Base-by-base conservation (phyloP, 2,888 invertebrate genomes). In the Neocrepidodera transversa region DNA sequence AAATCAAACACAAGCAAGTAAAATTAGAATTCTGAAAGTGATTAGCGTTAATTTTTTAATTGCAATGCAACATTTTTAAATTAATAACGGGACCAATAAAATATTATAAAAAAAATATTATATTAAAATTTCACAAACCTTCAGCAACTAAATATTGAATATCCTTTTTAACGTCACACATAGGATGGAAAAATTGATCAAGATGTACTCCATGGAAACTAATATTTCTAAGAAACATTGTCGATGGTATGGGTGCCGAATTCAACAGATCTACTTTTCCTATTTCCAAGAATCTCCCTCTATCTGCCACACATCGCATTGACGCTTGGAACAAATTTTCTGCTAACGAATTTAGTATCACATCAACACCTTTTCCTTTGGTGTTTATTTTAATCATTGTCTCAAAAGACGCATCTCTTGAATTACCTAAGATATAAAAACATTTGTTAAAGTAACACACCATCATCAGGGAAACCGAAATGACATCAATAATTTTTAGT, bases 311-410 rank as follows among this genome's bases (percentile, higher is more conserved):
- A 65, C 88, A 88, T 1, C 86, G 80, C 0, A 87, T 74, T 0
- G 87, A 87, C 0, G 87, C 90, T 73, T 86, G 84, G 1, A 97
- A 82, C 77, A 95, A 95, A 40, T 97, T 95, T 71, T 93, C 95
- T 0, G 95, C 87, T 49, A 97, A 80, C 0, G 95, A 95, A 79
- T 97, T 97, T 7, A 94, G 80, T 8, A 97, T 91, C 56, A 96
- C 80, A 79, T 98, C 92, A 3, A 97, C 97, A 59, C 96, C 96
- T 69, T 85, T 86, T 26, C 97, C 97, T 65, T 85, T 81, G 0
- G 96, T 97, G 73, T 88, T 86, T 40, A 83, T 83, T 77, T 92
- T 83, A 50, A 97, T 83, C 72, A 94, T 84, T 77, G 90, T 90
- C 80, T 97, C 97, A 80, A 97, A 97, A 53, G 87, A 86, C 8